Conservation (phyloP, 2,797 vertebrate genomes). For the Artibeus jamaicensis region DNA sequence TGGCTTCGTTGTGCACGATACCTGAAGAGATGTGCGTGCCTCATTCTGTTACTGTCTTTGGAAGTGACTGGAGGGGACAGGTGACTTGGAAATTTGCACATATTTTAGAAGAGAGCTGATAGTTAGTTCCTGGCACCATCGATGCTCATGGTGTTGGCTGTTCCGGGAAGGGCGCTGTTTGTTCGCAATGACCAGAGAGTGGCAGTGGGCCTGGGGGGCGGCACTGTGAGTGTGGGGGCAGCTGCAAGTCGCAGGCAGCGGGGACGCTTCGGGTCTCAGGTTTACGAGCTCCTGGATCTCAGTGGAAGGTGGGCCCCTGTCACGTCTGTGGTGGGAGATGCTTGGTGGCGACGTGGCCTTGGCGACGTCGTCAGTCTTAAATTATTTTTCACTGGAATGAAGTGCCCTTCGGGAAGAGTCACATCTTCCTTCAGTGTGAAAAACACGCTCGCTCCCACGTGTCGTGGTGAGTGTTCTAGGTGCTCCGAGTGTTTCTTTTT, state of each 20-base stretch:
- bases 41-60: neutral
- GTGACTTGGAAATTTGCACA: neutral
- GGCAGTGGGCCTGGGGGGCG: neutral
- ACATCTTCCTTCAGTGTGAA: neutral
- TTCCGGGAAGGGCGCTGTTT: neutral
- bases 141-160: conserved; percentile 9
- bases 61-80: neutral
- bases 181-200: neutral
- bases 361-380: neutral
- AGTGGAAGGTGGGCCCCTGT: neutral
- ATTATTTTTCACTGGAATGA: neutral
- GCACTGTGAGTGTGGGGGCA: neutral
- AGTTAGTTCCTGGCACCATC: neutral
- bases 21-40: neutral
- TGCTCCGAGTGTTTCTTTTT: neutral
- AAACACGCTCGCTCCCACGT: neutral
- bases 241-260: neutral
- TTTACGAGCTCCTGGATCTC: neutral
- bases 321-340: neutral
- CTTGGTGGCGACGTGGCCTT: neutral
- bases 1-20: neutral
- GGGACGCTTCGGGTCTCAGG: neutral
- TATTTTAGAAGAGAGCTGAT: neutral
- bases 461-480: neutral
- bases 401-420: neutral